Conservation (phyloP, 2,797 vertebrate genomes). For the Xiphophorus birchmanni region DNA sequence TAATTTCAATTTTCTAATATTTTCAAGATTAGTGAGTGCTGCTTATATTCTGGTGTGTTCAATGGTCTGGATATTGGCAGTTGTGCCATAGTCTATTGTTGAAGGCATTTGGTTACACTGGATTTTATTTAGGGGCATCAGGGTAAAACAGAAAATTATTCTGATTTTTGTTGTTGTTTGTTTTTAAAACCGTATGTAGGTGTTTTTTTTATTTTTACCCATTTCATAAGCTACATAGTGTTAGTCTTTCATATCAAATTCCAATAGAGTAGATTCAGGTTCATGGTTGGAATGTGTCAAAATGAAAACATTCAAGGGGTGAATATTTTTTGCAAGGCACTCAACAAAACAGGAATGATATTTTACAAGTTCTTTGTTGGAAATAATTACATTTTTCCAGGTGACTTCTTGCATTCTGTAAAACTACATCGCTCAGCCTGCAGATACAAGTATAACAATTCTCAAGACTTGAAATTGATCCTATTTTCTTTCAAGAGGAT, state of each 20-base stretch:
- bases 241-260: background rate
- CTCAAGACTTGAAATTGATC: slow-evolving; percentile 64
- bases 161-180: background rate
- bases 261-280: background rate
- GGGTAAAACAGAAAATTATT: background rate
- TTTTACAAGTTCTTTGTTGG: slow-evolving; percentile 35
- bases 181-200: background rate
- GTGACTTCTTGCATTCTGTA: slow-evolving; percentile 70
- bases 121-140: background rate
- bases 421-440: slow-evolving; percentile 65
- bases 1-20: no score
- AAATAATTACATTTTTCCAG: slow-evolving; percentile 71
- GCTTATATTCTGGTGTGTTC: no score
- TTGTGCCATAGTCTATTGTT: background rate
- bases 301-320: background rate
- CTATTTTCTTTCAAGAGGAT: slow-evolving; percentile 47
- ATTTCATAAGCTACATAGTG: background rate
- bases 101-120: background rate
- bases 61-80: no score
- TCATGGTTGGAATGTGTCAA: background rate
- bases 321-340: slow-evolving; percentile 5
- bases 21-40: no score
- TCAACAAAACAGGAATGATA: slow-evolving; percentile 20
- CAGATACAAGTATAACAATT: slow-evolving; percentile 71
- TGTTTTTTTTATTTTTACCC: no score